A percentile compares a stretch with the other conserved stretches of the same genome.
Evolutionary conservation across 2,113 vertebrate species (phyloP).

Genomic region (Seriola aureovittata): DNA sequence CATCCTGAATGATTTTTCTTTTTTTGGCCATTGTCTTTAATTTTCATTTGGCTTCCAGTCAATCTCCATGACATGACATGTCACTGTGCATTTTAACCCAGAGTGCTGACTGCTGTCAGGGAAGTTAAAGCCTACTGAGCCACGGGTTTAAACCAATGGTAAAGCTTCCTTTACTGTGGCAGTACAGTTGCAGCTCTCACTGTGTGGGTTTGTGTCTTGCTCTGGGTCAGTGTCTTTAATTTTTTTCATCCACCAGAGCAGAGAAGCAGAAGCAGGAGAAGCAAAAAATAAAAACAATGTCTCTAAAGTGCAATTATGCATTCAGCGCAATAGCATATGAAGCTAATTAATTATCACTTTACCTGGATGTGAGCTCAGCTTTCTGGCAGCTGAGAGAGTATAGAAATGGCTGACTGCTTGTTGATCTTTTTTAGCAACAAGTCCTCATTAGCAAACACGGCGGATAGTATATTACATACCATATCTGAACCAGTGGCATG

Average conservation of each 20-base stretch:
- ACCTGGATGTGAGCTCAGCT: constrained; percentile 8
- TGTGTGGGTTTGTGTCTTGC: constrained; percentile 24
- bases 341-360: constrained; percentile 22
- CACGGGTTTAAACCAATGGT: constrained; percentile 13
- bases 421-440: constrained; percentile 21
- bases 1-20: constrained; percentile 8
- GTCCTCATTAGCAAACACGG: constrained; percentile 44
- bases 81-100: constrained; percentile 19
- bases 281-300: neutral
- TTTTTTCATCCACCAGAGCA: neutral
- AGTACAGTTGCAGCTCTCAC: constrained; percentile 20
- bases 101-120: constrained; percentile 37
- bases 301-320: neutral
- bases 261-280: neutral
- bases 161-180: neutral
- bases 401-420: neutral
- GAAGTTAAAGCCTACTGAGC: constrained; percentile 27
- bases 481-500: constrained; percentile 40
- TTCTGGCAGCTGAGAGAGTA: neutral
- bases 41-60: constrained; percentile 43
- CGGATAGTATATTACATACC: constrained; percentile 1
- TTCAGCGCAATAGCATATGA: neutral
- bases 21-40: constrained; percentile 27
- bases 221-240: neutral
- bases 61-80: constrained; percentile 33